Evolutionary conservation across 2,888 invertebrate species (phyloP).

Genomic region (Eueremaeus valkanovi): DNA sequence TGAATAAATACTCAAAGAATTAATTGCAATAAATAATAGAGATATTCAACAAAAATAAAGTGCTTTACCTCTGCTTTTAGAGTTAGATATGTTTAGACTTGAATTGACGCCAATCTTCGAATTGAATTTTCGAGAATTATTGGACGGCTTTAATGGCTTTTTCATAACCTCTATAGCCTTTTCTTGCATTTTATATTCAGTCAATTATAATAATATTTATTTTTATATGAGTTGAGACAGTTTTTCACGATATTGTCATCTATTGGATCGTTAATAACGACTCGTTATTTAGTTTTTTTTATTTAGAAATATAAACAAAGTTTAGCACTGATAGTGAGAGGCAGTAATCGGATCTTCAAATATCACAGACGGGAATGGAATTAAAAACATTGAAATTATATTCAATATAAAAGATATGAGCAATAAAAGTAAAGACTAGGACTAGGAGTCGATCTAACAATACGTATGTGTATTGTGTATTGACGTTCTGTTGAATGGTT

Average conservation of each 20-base stretch:
- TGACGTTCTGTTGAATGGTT: background rate
- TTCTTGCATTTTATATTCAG: conserved; percentile 31
- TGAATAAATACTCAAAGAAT: no score
- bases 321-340: background rate
- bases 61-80: conserved; percentile 17
- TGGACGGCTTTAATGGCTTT: conserved; percentile 24
- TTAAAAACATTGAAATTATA: background rate
- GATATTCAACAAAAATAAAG: background rate
- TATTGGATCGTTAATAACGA: background rate
- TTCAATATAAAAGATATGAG: background rate
- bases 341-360: conserved; percentile 33
- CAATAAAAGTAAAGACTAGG: conserved; percentile 27
- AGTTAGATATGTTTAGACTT: background rate
- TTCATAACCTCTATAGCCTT: conserved; percentile 24
- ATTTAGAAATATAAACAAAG: background rate
- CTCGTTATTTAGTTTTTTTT: no score
- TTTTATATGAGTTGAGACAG: background rate
- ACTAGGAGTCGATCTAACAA: conserved; percentile 1
- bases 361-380: conserved; percentile 31
- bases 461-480: background rate
- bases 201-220: background rate
- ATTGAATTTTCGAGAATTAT: conserved; percentile 7
- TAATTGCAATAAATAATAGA: background rate
- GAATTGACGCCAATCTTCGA: conserved; percentile 19
- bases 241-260: conserved; percentile 22